phyloP scores from a whole-genome alignment of 2,113 vertebrate species.

The Sitta europaea region DNA sequence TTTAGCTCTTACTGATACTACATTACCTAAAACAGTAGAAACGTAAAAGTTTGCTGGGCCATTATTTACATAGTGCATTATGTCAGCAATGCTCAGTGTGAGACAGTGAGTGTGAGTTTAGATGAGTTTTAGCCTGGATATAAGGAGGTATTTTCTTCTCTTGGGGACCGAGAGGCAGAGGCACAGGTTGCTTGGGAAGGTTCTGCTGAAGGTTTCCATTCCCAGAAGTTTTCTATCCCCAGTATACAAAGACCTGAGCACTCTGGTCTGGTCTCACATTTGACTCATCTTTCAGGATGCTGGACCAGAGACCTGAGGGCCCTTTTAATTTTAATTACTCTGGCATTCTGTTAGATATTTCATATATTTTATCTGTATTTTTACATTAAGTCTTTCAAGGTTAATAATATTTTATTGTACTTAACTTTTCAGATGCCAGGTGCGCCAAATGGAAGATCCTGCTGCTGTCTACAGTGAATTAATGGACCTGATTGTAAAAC shows the following conservation, averaged over 20 bases:
- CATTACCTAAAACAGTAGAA: not conserved
- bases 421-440: constrained; percentile 80
- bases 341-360: not conserved
- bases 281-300: not conserved
- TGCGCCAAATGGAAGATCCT: constrained; percentile 86
- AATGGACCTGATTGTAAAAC: constrained; percentile 94
- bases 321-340: not conserved
- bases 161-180: not conserved
- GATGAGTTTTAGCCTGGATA: not conserved
- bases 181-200: not conserved
- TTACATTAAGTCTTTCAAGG: not conserved
- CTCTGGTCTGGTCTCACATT: not conserved
- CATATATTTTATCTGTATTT: fast-evolving
- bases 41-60: not conserved
- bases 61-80: not conserved
- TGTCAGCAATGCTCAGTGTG: not conserved
- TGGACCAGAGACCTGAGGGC: not conserved
- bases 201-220: not conserved
- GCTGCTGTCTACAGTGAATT: constrained; percentile 87
- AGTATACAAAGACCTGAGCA: not conserved
- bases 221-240: not conserved
- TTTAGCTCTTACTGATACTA: not conserved
- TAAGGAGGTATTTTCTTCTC: not conserved
- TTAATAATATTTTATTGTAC: not conserved
- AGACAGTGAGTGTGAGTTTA: not conserved